Conservation (phyloP, 2,113 vertebrate genomes). For the Laticauda laticaudata region DNA sequence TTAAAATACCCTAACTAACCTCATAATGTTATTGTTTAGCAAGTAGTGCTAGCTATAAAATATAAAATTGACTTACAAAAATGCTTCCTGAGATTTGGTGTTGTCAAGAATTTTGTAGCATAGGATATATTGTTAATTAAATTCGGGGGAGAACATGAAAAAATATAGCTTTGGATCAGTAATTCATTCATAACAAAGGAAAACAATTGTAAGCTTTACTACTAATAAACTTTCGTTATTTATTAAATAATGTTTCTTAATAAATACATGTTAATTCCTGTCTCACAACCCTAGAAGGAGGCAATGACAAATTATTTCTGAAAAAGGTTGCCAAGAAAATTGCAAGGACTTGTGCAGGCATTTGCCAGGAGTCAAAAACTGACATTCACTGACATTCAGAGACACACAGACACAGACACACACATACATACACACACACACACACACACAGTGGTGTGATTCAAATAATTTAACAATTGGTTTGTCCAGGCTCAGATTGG, state of each 20-base stretch:
- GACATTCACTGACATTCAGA: too few species aligned
- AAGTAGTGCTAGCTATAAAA: background rate
- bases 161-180: conserved; percentile 9
- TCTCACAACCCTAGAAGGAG: background rate
- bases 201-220: conserved; percentile 15
- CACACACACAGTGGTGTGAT: too few species aligned
- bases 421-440: too few species aligned
- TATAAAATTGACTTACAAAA: background rate
- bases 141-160: conserved; percentile 1
- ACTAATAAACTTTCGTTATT: conserved; percentile 12
- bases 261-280: background rate
- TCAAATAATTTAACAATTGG: too few species aligned
- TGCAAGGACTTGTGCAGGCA: too few species aligned
- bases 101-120: background rate
- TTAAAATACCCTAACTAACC: background rate
- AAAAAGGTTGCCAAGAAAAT: background rate
- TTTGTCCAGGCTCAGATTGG: too few species aligned
- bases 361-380: too few species aligned
- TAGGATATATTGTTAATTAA: background rate
- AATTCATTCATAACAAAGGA: conserved; percentile 27
- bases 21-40: too few species aligned
- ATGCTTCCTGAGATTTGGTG: background rate
- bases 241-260: background rate
- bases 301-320: background rate
- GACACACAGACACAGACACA: too few species aligned